phyloP scores from a whole-genome alignment of 2,113 vertebrate genomes.

The Stegastes partitus region DNA sequence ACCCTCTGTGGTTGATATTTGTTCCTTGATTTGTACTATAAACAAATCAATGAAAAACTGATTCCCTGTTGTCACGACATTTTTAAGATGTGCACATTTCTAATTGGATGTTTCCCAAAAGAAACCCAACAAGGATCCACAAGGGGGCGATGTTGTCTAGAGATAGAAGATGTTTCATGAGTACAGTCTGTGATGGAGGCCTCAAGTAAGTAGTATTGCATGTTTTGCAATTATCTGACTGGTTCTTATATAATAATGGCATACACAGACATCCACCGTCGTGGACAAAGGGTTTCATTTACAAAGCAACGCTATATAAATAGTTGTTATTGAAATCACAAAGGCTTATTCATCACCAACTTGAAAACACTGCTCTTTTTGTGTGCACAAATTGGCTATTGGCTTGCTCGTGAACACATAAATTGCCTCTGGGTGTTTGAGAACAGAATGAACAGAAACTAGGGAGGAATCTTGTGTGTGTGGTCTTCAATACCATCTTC shows the following conservation, averaged over 20 bases:
- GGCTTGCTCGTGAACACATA: constrained; percentile 14
- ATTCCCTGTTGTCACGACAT: no score
- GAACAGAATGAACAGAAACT: constrained; percentile 29
- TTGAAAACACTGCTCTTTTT: constrained; percentile 20
- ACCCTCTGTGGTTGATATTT: not conserved
- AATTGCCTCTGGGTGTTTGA: constrained; percentile 13
- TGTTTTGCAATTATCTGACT: constrained; percentile 15
- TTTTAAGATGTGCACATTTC: not conserved
- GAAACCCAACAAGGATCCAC: constrained; percentile 19
- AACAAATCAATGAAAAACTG: no score
- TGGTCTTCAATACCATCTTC: not conserved
- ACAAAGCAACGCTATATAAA: constrained; percentile 31
- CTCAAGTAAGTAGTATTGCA: constrained; percentile 2
- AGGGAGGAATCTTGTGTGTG: not conserved
- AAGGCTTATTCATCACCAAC: constrained; percentile 17
- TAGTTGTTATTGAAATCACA: constrained; percentile 16
- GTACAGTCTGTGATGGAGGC: not conserved
- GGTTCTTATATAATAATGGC: constrained; percentile 6
- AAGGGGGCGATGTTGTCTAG: constrained; percentile 53
- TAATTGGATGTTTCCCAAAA: not conserved
- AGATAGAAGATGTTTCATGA: not conserved
- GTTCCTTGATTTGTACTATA: no score
- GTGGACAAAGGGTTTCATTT: constrained; percentile 16
- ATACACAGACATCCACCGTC: not conserved
- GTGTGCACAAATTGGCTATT: constrained; percentile 12